Conservation (phyloP, 2,797 vertebrate genomes). For the Petrocephalus sullivani region DNA sequence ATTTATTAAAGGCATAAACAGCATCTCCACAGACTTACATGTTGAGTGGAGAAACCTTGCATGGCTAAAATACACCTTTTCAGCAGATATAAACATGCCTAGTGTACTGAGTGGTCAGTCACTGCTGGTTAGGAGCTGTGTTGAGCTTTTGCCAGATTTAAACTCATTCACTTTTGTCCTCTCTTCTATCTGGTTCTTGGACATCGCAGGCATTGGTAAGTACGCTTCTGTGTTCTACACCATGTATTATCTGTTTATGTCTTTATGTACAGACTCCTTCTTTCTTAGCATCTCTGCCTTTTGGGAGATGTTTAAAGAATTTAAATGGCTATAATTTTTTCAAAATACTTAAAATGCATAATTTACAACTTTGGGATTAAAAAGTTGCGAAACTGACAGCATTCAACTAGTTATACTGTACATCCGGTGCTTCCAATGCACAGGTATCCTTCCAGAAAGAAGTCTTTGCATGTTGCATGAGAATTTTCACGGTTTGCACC, state of each 20-base stretch:
- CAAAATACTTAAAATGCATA: neutral
- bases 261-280: neutral
- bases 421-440: neutral
- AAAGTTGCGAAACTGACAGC: neutral
- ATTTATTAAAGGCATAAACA: constrained; percentile 14
- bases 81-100: constrained; percentile 45
- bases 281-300: neutral
- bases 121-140: constrained; percentile 1
- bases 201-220: constrained; percentile 85
- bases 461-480: neutral
- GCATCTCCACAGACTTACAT: neutral
- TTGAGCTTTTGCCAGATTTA: constrained; percentile 46
- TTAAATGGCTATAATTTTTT: neutral
- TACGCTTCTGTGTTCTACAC: constrained; percentile 24
- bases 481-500: too few relatives aligned
- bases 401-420: neutral
- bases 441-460: neutral
- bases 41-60: constrained; percentile 44
- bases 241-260: neutral
- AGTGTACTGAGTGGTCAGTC: neutral
- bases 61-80: constrained; percentile 61
- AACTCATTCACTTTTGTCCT: constrained; percentile 44
- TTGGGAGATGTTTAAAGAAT: neutral
- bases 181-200: constrained; percentile 51
- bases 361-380: too few relatives aligned